Evolutionary conservation across 2,113 vertebrate genomes (phyloP), one percentile per base, ranked within the genome.

Genomic region (Takifugu bimaculatus): DNA sequence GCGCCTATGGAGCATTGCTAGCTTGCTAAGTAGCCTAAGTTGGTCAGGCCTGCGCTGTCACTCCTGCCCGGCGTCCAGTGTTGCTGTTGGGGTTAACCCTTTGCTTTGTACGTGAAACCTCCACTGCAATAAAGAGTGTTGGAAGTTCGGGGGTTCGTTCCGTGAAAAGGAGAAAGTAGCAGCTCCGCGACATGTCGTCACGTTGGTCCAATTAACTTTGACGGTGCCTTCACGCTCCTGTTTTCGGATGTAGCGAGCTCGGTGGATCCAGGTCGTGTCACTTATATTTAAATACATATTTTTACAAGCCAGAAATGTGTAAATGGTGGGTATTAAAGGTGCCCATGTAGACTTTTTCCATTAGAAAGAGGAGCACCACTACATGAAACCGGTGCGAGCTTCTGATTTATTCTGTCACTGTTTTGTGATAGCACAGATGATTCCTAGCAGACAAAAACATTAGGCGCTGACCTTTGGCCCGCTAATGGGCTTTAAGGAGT

Each of bases 51-150:
- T 90, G 74, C 61, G 71, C 57, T 71, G 51, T 71, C 63, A 26
- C 45, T 72, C 60, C 60, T 67, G 57, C 50, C 68, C 39, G 32
- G 35, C 70, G 75, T 68, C 49, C 65, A 79, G 43, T 79, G 63
- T 80, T 88, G 79, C 76, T 52, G 77, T 83, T 83, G 58, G 35
- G 29, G 72, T 88, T 85, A 88, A 89, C 87, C 83, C 81, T 66
- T 86, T 83, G 27, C 78, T 51, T 74, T 43, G 3, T 39, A 28
- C 3, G n/a, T 53, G 35, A 26, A 54, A 52, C 47, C 1, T 27
- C 27, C 42, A 12, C 15, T 42, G 2, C 1, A 39, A 65, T 13
- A 12, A 20, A 26, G 25, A 4, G 25, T 47, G 2, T 13, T 50
- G 52, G 35, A 49, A 43, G 1, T 26, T 20, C 20, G 39, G 25